Evolutionary conservation across 2,113 vertebrate species (phyloP).

Genomic region (Hyperopisus bebe): DNA sequence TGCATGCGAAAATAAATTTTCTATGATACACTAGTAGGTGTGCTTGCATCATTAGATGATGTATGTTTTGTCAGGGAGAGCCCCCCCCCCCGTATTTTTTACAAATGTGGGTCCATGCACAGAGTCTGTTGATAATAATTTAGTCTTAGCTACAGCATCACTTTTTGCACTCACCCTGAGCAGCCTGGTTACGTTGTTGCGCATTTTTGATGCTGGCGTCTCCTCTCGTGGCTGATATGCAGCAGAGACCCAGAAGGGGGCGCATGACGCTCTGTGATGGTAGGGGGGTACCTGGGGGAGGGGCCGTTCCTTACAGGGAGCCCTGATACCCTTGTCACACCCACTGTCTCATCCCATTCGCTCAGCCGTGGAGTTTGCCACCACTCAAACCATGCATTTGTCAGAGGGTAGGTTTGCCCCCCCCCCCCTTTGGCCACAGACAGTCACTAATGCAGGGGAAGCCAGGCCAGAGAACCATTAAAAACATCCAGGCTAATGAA

Average conservation of each 20-base stretch:
- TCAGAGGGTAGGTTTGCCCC: background rate
- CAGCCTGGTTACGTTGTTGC: background rate
- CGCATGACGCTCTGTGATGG: too few relatives aligned
- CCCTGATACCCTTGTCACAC: background rate
- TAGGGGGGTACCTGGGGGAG: background rate
- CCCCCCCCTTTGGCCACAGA: background rate
- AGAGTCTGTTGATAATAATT: background rate
- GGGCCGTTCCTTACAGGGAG: background rate
- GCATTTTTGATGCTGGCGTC: background rate
- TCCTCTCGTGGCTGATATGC: background rate
- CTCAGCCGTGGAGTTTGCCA: background rate
- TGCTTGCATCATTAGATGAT: background rate
- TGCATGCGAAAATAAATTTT: background rate
- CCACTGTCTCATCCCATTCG: background rate
- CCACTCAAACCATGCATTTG: background rate
- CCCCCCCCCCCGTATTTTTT: background rate
- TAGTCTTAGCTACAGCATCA: background rate
- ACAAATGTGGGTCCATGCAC: background rate
- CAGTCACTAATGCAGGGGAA: background rate
- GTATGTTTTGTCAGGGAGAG: background rate
- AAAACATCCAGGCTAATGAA: background rate
- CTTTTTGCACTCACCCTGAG: background rate
- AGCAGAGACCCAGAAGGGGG: background rate
- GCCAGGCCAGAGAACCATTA: background rate
- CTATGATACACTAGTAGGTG: background rate